These are phyloP conservation scores for Synodontis membranacea DNA, from an alignment of 2,113 vertebrate genomes.

Conservation along the genomic window DNA sequence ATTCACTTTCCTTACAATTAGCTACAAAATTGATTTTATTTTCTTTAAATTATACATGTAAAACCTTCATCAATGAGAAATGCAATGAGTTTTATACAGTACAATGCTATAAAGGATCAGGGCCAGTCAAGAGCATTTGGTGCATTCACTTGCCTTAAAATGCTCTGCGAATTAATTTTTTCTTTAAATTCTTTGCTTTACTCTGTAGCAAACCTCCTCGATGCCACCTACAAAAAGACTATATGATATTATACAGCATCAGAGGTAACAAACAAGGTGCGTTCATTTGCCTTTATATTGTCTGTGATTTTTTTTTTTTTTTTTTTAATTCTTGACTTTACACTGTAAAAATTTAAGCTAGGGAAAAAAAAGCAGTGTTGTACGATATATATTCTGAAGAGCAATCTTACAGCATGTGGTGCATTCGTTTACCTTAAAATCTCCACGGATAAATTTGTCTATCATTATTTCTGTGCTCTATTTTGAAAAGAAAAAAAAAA, in stretches of 20 bases:
- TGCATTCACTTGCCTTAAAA: neutral
- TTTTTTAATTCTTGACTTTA: neutral
- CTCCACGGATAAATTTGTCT: too few relatives aligned
- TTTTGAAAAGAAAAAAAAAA: too few relatives aligned
- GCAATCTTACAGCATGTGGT: neutral
- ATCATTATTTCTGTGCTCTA: neutral
- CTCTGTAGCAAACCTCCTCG: neutral
- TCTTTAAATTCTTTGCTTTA: too few relatives aligned
- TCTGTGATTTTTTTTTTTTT: neutral
- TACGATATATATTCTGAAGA: neutral
- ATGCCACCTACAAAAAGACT: neutral
- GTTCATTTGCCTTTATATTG: neutral
- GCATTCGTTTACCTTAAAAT: neutral
- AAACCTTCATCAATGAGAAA: neutral
- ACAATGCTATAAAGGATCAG: neutral
- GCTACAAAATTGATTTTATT: neutral
- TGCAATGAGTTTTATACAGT: neutral
- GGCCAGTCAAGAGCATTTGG: neutral
- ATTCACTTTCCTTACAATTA: neutral
- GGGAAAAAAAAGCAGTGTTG: neutral
- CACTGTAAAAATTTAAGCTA: neutral
- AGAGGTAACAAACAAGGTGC: neutral
- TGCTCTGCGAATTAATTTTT: neutral
- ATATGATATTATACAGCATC: neutral
- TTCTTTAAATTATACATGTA: neutral